Evolutionary conservation across 2,797 vertebrate genomes (phyloP).

Genomic region (Liparis tanakae): DNA sequence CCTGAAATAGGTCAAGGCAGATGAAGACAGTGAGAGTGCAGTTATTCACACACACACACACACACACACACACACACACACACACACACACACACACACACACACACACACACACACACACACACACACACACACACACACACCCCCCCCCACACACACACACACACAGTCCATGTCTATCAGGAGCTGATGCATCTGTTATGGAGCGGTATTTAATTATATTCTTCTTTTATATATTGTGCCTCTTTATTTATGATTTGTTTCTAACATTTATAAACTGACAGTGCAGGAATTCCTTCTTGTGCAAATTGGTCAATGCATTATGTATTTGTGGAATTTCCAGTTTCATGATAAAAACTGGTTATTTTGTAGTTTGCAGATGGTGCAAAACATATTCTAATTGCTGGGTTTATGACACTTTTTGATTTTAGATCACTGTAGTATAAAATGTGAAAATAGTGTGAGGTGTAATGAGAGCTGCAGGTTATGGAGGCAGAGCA

Average conservation of each 20-base stretch:
- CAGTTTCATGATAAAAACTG: constrained; percentile 6
- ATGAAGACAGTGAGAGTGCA: constrained; percentile 79
- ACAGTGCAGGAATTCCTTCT: neutral
- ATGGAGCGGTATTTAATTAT: constrained; percentile 40
- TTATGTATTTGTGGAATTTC: constrained; percentile 9
- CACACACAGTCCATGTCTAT: constrained; percentile 38
- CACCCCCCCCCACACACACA: constrained; percentile 1
- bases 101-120: constrained; percentile 32
- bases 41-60: constrained; percentile 66
- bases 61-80: constrained; percentile 30
- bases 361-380: constrained; percentile 9
- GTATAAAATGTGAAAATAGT: constrained; percentile 25
- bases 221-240: constrained; percentile 26
- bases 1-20: constrained; percentile 79
- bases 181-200: constrained; percentile 61
- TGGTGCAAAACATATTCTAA: neutral
- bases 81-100: constrained; percentile 37
- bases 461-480: constrained; percentile 51
- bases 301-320: constrained; percentile 7
- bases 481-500: constrained; percentile 26
- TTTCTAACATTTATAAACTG: constrained; percentile 29
- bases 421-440: neutral
- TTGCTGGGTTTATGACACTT: neutral
- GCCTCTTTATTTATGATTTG: constrained; percentile 11
- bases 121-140: constrained; percentile 29